These are phyloP conservation scores for Pocillopora verrucosa DNA, from an alignment of 64 coral and sea anemone species.

Conservation along the genomic window DNA sequence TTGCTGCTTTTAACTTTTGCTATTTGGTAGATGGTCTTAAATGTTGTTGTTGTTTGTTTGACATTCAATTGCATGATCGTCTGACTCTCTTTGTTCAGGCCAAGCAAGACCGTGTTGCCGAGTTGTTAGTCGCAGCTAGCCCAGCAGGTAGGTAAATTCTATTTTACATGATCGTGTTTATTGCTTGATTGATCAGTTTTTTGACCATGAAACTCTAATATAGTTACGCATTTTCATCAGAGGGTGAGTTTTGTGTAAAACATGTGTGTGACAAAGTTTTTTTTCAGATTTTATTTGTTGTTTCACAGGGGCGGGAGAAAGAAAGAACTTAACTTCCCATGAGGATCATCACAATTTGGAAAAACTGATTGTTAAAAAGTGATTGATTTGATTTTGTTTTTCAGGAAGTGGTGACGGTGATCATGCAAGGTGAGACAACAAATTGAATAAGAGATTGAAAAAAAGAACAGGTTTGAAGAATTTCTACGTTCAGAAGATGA, in stretches of 20 bases:
- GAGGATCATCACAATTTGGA: background rate
- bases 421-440: conserved; percentile 9
- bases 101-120: conserved; percentile 19
- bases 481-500: too few species aligned
- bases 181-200: background rate
- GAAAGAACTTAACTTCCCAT: background rate
- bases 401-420: conserved; percentile 22
- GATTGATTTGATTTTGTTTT: background rate
- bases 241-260: too few species aligned
- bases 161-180: background rate
- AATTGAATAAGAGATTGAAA: background rate
- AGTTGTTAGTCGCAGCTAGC: background rate
- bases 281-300: too few species aligned
- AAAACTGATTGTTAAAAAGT: background rate
- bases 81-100: background rate
- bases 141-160: conserved; percentile 29
- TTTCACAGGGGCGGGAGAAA: background rate
- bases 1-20: too few species aligned
- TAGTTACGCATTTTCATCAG: too few species aligned
- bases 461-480: too few species aligned
- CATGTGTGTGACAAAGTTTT: too few species aligned
- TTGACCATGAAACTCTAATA: too few species aligned
- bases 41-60: background rate
- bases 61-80: background rate
- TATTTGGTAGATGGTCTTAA: too few species aligned